Base-by-base conservation (phyloP, 1,140 invertebrate genomes). In the Gonioctena quinquepunctata region DNA sequence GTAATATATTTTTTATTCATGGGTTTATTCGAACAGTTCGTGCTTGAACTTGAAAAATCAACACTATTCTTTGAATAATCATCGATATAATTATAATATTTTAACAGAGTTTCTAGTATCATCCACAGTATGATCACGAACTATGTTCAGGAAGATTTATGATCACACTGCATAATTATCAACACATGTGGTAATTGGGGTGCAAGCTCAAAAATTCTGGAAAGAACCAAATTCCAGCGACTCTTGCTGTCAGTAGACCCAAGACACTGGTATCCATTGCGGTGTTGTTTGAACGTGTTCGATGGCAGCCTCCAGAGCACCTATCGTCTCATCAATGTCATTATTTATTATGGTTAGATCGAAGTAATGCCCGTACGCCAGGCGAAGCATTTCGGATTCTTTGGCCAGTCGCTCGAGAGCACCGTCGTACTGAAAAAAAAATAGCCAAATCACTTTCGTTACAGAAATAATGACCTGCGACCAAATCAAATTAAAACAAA, bases 311-410 rank as follows among this genome's bases (percentile, higher is more conserved):
- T 99, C 96, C 72, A 99, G 85, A 66, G 94, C 91, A 26, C 90
- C 89, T 77, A 99, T 98, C 28, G 98, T 99, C 83, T 99, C 97
- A 81, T 99, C 97, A 72, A 99, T 99, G 86, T 99, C 97, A 87
- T 99, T 99, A 88, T 99, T 99, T 19, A 99, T 94, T 79, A 99
- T 97, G 54, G 95, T 96, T 84, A 98, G 87, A 84, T 99, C 98
- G 86, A 99, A 99, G 84, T 96, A 96, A 84, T 99, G 97, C 19
- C 97, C 96, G 85, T 99, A 99, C 25, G 96, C 94, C 80, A 96
- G 94, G 56, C 95, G 92, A 61, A 99, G 86, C 82, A 97, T 91
- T 76, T 99, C 96, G 23, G 96, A 99, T 83, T 99, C 97, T 79
- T 95, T 96, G 8, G 94, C 93, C 66, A 99, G 86, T 67, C 95